phyloP scores from a whole-genome alignment of 2,888 invertebrate genomes.

The Caenorhabditis sinica region DNA sequence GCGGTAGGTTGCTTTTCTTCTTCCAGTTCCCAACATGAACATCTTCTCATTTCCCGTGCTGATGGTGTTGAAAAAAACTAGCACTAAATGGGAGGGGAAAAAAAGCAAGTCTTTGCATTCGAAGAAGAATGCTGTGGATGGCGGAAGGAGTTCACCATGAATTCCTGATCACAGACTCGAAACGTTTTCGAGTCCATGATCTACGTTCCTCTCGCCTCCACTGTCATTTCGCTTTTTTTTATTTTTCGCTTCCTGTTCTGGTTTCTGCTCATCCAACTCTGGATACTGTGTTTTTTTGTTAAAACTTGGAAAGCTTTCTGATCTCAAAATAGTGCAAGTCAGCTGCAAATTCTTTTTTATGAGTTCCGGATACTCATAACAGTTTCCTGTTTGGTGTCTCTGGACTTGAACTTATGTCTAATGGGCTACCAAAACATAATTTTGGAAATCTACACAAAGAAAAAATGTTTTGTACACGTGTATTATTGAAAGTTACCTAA shows the following conservation, averaged over 20 bases:
- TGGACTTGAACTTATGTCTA: not conserved
- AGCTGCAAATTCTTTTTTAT: not conserved
- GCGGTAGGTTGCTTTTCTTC: conserved; percentile 35
- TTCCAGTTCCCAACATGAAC: not conserved
- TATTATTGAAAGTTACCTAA: no score
- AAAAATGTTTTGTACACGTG: no score
- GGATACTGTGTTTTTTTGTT: not conserved
- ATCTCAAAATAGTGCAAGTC: conserved; percentile 11
- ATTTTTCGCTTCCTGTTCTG: conserved; percentile 5
- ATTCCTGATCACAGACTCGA: conserved; percentile 59
- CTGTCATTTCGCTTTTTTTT: conserved; percentile 3
- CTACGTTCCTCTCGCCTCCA: conserved; percentile 47
- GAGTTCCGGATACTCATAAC: conserved; percentile 21
- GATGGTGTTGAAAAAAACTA: conserved; percentile 19
- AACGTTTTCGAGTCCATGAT: conserved; percentile 44
- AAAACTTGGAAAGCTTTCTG: not conserved
- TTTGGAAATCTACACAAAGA: not conserved
- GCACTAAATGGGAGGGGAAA: not conserved
- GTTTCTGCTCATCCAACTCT: not conserved
- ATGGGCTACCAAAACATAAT: not conserved
- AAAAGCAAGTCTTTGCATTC: conserved; percentile 38
- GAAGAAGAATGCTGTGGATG: conserved; percentile 50
- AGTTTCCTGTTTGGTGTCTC: not conserved
- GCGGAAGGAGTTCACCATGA: conserved; percentile 65
- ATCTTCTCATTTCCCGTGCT: not conserved